These are phyloP conservation scores for Theropithecus gelada DNA, from an alignment of 2,113 vertebrate genomes.

Conservation along the genomic window DNA sequence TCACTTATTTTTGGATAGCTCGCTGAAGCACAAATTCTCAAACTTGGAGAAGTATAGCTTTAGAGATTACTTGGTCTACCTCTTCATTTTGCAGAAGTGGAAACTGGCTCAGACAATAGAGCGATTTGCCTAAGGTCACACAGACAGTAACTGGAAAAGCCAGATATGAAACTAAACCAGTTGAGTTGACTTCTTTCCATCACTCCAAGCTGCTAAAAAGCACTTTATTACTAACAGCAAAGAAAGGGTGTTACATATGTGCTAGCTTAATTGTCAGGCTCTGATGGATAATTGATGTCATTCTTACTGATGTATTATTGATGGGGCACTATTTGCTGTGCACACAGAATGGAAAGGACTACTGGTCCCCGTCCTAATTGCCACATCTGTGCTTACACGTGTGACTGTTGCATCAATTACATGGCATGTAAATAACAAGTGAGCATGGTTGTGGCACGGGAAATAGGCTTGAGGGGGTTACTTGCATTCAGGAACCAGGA, in stretches of 20 bases:
- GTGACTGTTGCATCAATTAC: not conserved
- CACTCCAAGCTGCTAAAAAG: not conserved
- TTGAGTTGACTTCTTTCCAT: not conserved
- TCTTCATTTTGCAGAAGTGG: not conserved
- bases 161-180: not conserved
- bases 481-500: not conserved
- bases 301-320: not conserved
- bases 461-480: not conserved
- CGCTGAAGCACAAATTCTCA: not conserved
- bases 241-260: not conserved
- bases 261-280: not conserved
- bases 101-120: not conserved
- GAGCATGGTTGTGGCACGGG: not conserved
- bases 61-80: not conserved
- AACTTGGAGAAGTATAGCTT: not conserved
- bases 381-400: not conserved
- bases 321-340: not conserved
- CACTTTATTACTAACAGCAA: not conserved
- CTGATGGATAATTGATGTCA: not conserved
- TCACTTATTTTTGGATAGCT: not conserved
- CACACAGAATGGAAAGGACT: not conserved
- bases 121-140: not conserved
- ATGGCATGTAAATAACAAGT: not conserved
- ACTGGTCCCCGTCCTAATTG: not conserved
- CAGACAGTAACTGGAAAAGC: not conserved